phyloP scores from a whole-genome alignment of 2,888 invertebrate genomes.

The Campoplex nolae region DNA sequence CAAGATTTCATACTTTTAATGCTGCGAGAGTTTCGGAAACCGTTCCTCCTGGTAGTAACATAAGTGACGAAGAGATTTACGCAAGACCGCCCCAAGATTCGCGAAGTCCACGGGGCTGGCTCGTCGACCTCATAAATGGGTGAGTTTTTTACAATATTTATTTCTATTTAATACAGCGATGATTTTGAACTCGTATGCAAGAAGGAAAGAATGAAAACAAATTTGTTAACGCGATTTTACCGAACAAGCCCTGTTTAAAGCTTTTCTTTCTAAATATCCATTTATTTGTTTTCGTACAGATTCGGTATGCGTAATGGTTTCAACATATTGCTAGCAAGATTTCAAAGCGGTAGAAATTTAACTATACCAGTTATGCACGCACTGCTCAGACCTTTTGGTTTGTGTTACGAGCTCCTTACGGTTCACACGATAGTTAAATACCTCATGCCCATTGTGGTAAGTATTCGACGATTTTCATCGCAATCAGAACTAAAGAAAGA shows the following conservation, averaged over 20 bases:
- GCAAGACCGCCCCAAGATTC: constrained; percentile 92
- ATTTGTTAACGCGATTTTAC: not conserved
- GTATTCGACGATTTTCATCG: constrained; percentile 78
- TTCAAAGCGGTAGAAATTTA: constrained; percentile 90
- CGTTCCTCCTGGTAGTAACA: constrained; percentile 87
- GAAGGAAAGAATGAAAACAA: not conserved
- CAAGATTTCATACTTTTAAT: constrained; percentile 94
- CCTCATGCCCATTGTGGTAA: constrained; percentile 95
- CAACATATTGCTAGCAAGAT: constrained; percentile 92
- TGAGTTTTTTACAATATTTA: constrained; percentile 79
- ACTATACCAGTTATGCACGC: constrained; percentile 92
- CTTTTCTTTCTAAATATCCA: constrained; percentile 26
- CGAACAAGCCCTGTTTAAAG: not conserved
- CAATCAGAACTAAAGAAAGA: constrained; percentile 8
- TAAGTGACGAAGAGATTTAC: constrained; percentile 90
- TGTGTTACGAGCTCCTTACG: constrained; percentile 96
- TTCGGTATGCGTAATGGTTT: constrained; percentile 97
- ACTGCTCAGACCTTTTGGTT: constrained; percentile 95
- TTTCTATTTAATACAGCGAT: not conserved
- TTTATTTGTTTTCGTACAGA: constrained; percentile 82
- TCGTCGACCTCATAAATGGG: constrained; percentile 97
- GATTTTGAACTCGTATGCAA: not conserved
- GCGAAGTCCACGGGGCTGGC: constrained; percentile 96
- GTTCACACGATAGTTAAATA: constrained; percentile 96
- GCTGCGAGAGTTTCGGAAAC: constrained; percentile 91